Percentiles rank a stretch among this genome's conserved stretches.
Evolutionary conservation across 2,797 vertebrate species (phyloP).

Genomic region (Danio jaintianensis): DNA sequence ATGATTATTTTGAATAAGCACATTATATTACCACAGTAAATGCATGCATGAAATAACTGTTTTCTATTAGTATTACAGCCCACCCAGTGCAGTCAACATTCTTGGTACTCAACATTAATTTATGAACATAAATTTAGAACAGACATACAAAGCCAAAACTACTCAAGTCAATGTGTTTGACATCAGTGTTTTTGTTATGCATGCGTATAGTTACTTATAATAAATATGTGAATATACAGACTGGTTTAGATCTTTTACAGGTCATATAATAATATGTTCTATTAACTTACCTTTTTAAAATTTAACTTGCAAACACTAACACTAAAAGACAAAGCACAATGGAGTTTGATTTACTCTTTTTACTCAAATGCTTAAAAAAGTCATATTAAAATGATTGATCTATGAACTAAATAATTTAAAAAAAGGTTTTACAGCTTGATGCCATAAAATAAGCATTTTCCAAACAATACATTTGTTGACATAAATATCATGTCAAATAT

Average conservation of each 20-base stretch:
- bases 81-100: not conserved
- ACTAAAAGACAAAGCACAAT: too few relatives aligned
- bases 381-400: too few relatives aligned
- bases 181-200: not conserved
- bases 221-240: not conserved
- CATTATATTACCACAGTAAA: not conserved
- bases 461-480: too few relatives aligned
- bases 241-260: not conserved
- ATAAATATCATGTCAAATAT: too few relatives aligned
- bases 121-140: not conserved
- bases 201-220: not conserved
- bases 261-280: not conserved
- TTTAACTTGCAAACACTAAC: too few relatives aligned
- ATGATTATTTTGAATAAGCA: not conserved
- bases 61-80: slow-evolving; percentile 7
- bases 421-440: not conserved
- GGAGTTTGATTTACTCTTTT: too few relatives aligned
- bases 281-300: too few relatives aligned
- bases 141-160: not conserved
- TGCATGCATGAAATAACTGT: not conserved
- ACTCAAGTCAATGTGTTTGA: not conserved
- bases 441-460: not conserved
- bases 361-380: too few relatives aligned
- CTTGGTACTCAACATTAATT: not conserved
- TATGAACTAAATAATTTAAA: not conserved